Evolutionary conservation across 2,888 invertebrate species (phyloP), one percentile per base, ranked within the genome.

Genomic region (Drosophila lacicola): DNA sequence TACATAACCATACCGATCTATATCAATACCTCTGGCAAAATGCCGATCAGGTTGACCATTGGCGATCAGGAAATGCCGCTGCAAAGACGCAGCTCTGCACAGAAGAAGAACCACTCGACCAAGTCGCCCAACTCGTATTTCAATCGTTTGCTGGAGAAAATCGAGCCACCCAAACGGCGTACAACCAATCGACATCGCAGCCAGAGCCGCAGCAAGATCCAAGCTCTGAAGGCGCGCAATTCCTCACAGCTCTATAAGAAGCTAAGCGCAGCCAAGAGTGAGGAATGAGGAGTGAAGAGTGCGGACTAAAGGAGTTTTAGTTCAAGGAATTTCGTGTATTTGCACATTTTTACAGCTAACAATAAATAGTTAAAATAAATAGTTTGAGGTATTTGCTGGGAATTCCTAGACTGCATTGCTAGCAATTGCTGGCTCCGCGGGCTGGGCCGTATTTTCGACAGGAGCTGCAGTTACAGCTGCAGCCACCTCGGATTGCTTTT

Each of bases 1-100:
- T 90, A 82, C 56, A 90, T 90, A 8, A 90, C 85, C 4, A 84
- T 90, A 21, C 90, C 90, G 29, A 90, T 90, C n/a, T 85, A 89
- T 33, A 89, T 90, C n/a, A 90, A 78, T 36, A 72, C 80, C 4
- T 65, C 74, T 8, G 79, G 76, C 1, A 72, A 70, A 5, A 21
- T 74, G 41, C 90, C 90, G 0, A 44, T 90, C 3, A 74, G 74
- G 0, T n/a, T 90, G 37, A 67, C 74, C 13, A 72, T 90, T 17
- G 90, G 85, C 0, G 80, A 73, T 2, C 77, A 88, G 61, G 70
- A 82, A 9, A 11, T 86, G 37, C 55, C 80, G 8, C 51, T 81
- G 39, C 72, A 64, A 8, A 37, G 50, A 25, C 70, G 54, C n/a
- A 34, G 39, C 3, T 2, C 39, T 0, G 6, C 10, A 0, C 25